Base-by-base conservation (phyloP, 2,797 vertebrate genomes). In the Phoebastria nigripes region DNA sequence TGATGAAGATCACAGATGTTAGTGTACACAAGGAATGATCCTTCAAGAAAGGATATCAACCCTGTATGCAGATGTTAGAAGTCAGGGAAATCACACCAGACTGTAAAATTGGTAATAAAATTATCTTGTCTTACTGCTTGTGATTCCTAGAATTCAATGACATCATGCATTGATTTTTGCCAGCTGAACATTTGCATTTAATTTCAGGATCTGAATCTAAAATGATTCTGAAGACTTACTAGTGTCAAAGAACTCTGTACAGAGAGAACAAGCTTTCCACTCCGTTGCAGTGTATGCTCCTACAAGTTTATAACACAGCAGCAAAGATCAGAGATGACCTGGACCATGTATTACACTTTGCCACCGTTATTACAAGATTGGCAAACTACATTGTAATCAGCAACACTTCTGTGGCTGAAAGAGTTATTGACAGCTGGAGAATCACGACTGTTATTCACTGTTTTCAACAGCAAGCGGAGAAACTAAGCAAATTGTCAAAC, bases 131-230 rank as follows among this genome's bases (percentile, higher is more conserved):
- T 58, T 19, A 42, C 33, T 55, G 54, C 39, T 42, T 82, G 22
- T 11, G 37, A 37, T 88, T 91, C 58, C 61, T 44, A 18, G 49
- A 83, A 49, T 47, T 44, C 77, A 61, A 6, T 15, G n/a, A 42
- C 62, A 63, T 31, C 39, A 5, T 20, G 6, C 16, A 15, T 9
- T 49, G 55, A 70, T 55, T 80, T 87, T 52, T 84, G 19, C 26
- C 78, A 94, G 47, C n/a, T 67, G 49, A 85, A 77, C 8, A 71
- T 72, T 21, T 88, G 46, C 39, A 25, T 87, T 86, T 82, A 25
- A 39, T 62, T 66, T 21, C 28, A 66, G 28, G 20, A 41, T 52
- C 51, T 20, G n/a, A 87, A 72, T n/a, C 44, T 49, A 52, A 66
- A 84, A 77, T 26, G 4, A 39, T 76, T 37, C 44, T 77, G 71